Evolutionary conservation across 2,888 invertebrate species (phyloP).

Genomic region (Tridacna crocea): DNA sequence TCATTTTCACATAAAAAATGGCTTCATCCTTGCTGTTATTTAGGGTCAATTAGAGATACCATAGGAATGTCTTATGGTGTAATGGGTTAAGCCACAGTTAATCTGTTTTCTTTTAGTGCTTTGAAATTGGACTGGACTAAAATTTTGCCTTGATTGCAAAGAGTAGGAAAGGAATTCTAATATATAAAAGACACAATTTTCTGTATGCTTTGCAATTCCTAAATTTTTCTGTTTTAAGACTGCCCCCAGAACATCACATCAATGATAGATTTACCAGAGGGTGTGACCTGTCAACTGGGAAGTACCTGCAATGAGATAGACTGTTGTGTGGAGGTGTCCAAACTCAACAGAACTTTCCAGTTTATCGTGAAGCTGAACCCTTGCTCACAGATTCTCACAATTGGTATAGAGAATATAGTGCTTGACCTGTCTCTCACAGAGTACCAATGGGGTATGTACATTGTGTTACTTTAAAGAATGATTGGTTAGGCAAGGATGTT

Average conservation of each 20-base stretch:
- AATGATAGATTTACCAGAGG: constrained; percentile 3
- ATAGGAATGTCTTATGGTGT: too few relatives aligned
- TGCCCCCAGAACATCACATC: constrained; percentile 2
- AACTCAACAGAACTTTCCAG: constrained; percentile 49
- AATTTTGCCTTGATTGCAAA: too few relatives aligned
- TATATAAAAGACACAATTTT: too few relatives aligned
- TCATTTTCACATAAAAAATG: too few relatives aligned
- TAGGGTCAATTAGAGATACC: too few relatives aligned
- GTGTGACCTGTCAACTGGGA: constrained; percentile 53
- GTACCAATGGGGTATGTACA: constrained; percentile 62
- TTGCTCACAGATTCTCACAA: constrained; percentile 50
- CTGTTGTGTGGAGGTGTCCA: constrained; percentile 55
- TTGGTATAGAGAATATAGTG: constrained; percentile 55
- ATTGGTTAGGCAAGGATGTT: too few relatives aligned
- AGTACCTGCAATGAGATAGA: constrained; percentile 60
- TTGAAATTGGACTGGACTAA: too few relatives aligned
- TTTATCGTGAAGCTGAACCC: constrained; percentile 51
- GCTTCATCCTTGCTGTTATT: too few relatives aligned
- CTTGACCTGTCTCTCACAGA: constrained; percentile 52
- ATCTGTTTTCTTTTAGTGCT: too few relatives aligned
- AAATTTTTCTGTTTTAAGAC: background rate
- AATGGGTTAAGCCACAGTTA: too few relatives aligned
- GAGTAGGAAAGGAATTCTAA: too few relatives aligned
- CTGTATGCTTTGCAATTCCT: too few relatives aligned
- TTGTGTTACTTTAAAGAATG: background rate